Evolutionary conservation across 2,797 vertebrate species (phyloP), one percentile per base, ranked within the genome.

Genomic region (Poeciliopsis presidionis): DNA sequence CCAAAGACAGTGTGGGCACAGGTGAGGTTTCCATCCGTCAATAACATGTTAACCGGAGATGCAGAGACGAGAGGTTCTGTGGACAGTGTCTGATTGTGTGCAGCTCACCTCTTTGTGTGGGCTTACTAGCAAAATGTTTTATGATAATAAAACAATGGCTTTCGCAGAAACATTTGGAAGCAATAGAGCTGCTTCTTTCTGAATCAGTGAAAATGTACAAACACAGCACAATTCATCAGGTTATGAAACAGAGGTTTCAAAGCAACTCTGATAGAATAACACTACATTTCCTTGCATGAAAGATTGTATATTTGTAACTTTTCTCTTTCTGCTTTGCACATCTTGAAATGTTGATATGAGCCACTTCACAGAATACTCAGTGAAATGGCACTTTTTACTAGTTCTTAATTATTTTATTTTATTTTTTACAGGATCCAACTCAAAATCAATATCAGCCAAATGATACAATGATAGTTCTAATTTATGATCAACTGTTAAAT

Each of bases 1-100:
- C 98, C 91, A 97, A 97, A 96, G 97, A 99, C 96, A 96, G 98
- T 1, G 98, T 99, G 86, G 95, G 97, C 79, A 95, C 97, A 95
- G 98, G 98, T 99, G 92, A 94, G 93, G 87, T 82, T 75, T 80
- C 65, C 55, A 47, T 82, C 28, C 74, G n/a, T 45, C 75, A 41
- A 25, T 45, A 30, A 20, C 4, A 18, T 45, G 36, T 33, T 51
- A 13, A 43, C n/a, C n/a, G 12, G 20, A 12, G 36, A 67, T 67
- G 63, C 36, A 67, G 9, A 67, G 8, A 67, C 8, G 11, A 39
- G 61, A 65, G 16, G 7, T 67, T 41, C 41, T 67, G 36, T 67
- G 36, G 63, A 67, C 9, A 41, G 36, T 41, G 18, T 43, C 39
- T 14, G 22, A 25, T 43, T 43, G 25, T 43, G 20, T 69, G 39